Percentiles rank a stretch among this genome's conserved stretches.
These are phyloP conservation scores for Darevskia nairensis DNA, from an alignment of 2,797 vertebrate species.

Conservation along the genomic window DNA sequence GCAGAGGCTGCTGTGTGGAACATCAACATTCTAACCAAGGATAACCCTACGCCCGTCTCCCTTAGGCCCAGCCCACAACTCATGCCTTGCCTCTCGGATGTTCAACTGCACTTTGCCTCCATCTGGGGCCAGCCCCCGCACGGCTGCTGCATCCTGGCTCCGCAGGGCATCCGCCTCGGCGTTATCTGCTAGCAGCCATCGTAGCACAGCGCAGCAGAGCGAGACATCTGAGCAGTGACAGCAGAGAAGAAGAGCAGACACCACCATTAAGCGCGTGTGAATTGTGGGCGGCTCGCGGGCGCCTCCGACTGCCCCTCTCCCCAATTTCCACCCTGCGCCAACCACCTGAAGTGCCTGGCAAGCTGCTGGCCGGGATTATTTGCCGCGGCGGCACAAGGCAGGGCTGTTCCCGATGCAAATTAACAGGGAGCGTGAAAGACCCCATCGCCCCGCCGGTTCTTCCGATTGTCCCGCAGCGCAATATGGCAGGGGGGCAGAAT, in stretches of 20 bases:
- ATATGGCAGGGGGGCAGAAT: too few relatives aligned
- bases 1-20: neutral
- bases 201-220: constrained; percentile 78
- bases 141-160: constrained; percentile 59
- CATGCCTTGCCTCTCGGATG: constrained; percentile 78
- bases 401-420: too few relatives aligned
- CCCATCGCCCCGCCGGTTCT: too few relatives aligned
- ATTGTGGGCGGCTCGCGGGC: too few relatives aligned
- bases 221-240: constrained; percentile 48
- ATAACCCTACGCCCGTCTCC: neutral
- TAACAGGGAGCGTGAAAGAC: neutral
- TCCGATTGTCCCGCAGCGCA: too few relatives aligned
- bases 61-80: neutral
- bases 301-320: too few relatives aligned
- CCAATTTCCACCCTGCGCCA: neutral
- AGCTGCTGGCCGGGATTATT: too few relatives aligned
- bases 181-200: constrained; percentile 84
- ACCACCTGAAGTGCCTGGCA: neutral
- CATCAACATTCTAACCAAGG: neutral
- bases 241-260: constrained; percentile 38
- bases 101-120: constrained; percentile 78
- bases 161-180: constrained; percentile 58
- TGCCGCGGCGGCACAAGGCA: neutral
- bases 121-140: constrained; percentile 77
- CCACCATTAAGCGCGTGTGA: neutral